These are phyloP conservation scores for Acrocephalus kingi DNA, from an alignment of 2,113 vertebrate genomes.

Conservation along the genomic window DNA sequence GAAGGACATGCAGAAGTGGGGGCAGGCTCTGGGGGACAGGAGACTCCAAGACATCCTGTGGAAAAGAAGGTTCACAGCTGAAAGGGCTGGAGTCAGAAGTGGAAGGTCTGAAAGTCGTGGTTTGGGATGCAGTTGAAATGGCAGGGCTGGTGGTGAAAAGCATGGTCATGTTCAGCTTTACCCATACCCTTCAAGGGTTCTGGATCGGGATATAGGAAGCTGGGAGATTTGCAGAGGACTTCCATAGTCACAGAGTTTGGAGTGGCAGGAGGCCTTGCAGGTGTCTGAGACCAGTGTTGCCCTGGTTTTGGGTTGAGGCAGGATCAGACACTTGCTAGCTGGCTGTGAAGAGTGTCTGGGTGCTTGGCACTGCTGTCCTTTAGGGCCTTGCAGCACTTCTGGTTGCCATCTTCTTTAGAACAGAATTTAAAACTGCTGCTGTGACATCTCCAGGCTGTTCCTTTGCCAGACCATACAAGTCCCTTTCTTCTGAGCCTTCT, in stretches of 20 bases:
- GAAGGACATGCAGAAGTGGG: neutral
- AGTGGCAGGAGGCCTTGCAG: neutral
- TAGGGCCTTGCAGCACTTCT: neutral
- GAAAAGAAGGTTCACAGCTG: neutral
- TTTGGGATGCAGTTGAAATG: neutral
- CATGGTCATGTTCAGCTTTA: neutral
- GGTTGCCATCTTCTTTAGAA: neutral
- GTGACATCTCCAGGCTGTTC: neutral
- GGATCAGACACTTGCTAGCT: neutral
- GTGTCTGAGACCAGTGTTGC: fast-evolving
- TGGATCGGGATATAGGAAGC: neutral
- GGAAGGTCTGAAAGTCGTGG: neutral
- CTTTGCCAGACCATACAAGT: neutral
- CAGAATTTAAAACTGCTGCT: neutral
- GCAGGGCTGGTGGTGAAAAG: neutral
- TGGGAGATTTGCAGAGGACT: neutral
- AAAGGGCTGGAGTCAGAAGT: neutral
- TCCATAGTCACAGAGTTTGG: fast-evolving
- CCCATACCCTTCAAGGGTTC: neutral
- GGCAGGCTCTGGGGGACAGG: neutral
- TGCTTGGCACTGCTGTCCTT: neutral
- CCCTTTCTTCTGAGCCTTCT: neutral
- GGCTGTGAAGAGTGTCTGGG: neutral
- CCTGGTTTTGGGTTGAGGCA: neutral
- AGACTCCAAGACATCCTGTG: neutral